Conservation (phyloP, 2,113 vertebrate species). For the Thomomys bottae region DNA sequence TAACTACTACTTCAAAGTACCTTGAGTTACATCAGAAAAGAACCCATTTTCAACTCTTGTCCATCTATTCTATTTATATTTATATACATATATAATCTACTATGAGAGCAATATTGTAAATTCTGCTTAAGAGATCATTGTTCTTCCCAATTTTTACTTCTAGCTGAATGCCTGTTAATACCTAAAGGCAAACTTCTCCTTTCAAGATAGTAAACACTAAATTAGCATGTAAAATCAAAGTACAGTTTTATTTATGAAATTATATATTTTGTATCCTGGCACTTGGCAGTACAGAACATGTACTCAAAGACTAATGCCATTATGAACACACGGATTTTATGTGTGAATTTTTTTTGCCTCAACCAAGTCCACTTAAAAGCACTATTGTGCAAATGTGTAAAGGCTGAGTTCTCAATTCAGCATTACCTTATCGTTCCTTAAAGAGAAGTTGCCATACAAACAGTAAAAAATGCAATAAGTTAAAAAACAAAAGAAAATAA, state of each 20-base stretch:
- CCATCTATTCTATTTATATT: not conserved
- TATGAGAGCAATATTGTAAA: slow-evolving; percentile 4
- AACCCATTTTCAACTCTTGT: slow-evolving; percentile 5
- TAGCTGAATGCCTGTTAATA: slow-evolving; percentile 45
- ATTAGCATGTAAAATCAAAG: slow-evolving; percentile 43
- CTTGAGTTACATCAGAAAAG: not conserved
- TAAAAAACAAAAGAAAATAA: slow-evolving; percentile 62
- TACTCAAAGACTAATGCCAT: slow-evolving; percentile 56
- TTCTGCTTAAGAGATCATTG: slow-evolving; percentile 31
- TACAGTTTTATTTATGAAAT: slow-evolving; percentile 40
- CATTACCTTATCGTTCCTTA: slow-evolving; percentile 21
- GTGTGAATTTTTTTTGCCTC: slow-evolving; percentile 56
- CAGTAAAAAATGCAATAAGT: slow-evolving; percentile 62
- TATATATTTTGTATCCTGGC: not conserved
- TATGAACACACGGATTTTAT: slow-evolving; percentile 31
- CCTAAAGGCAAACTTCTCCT: slow-evolving; percentile 13
- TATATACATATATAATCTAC: not conserved
- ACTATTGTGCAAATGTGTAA: slow-evolving; percentile 71
- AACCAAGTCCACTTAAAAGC: slow-evolving; percentile 75
- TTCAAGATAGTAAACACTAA: slow-evolving; percentile 48
- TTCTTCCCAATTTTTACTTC: slow-evolving; percentile 36
- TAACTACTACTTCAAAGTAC: slow-evolving; percentile 37
- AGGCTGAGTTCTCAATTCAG: slow-evolving; percentile 59
- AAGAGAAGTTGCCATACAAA: slow-evolving; percentile 68
- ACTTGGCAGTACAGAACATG: slow-evolving; percentile 39